A percentile compares a stretch with the other conserved stretches of the same genome.
phyloP scores from a whole-genome alignment of 2,113 vertebrate species.

The Hemichromis elongatus region DNA sequence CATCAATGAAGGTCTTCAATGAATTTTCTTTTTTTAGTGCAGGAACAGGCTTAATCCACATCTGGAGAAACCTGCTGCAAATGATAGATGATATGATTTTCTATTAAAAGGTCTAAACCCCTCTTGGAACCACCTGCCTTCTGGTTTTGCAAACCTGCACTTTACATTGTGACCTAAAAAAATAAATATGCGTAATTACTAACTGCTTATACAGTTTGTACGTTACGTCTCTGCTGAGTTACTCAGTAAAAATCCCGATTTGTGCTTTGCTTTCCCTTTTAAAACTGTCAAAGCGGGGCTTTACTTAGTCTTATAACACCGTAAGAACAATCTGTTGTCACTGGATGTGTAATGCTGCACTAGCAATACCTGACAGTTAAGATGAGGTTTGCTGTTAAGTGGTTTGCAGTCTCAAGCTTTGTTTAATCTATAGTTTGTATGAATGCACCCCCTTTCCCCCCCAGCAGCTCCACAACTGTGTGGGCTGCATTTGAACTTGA shows the following conservation, averaged over 20 bases:
- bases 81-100: not conserved
- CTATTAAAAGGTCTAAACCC: not conserved
- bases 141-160: not conserved
- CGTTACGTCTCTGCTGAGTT: not conserved
- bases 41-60: not conserved
- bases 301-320: not conserved
- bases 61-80: not conserved
- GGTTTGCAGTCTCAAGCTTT: not conserved
- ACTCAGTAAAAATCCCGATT: not conserved
- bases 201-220: not conserved
- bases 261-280: not conserved
- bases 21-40: not conserved
- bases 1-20: not conserved
- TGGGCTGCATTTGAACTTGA: constrained; percentile 17
- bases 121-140: not conserved
- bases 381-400: not conserved
- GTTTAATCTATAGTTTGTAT: not conserved
- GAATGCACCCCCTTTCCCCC: not conserved
- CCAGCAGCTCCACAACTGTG: not conserved
- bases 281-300: not conserved
- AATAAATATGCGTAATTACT: not conserved
- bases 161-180: not conserved
- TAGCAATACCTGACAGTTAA: not conserved
- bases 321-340: not conserved
- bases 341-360: not conserved